Conservation (phyloP, 2,888 invertebrate species). For the Cosmia pyralina region DNA sequence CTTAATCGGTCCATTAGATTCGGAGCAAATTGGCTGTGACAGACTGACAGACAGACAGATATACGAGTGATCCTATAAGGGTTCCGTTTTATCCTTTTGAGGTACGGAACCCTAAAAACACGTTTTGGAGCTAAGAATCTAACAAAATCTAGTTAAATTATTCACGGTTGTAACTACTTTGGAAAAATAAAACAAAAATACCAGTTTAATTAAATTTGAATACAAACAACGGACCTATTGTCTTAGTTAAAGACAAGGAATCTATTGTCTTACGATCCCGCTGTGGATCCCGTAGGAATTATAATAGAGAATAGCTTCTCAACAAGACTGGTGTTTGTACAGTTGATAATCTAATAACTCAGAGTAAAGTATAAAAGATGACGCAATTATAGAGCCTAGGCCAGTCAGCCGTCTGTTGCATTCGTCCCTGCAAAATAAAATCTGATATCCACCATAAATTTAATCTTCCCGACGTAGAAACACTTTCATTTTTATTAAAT, state of each 20-base stretch:
- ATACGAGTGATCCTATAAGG: too few species aligned
- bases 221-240: conserved; percentile 45
- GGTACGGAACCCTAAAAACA: too few species aligned
- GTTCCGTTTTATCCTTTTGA: too few species aligned
- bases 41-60: too few species aligned
- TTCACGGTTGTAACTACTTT: neutral
- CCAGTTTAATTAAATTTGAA: conserved; percentile 49
- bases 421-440: conserved; percentile 29
- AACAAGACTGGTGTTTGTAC: conserved; percentile 15
- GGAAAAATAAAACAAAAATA: conserved; percentile 37
- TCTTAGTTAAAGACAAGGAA: conserved; percentile 37
- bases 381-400: neutral
- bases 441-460: conserved; percentile 41
- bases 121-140: too few species aligned
- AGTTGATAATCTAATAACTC: conserved; percentile 32
- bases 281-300: conserved; percentile 17
- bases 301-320: conserved; percentile 15
- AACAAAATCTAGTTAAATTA: conserved; percentile 20
- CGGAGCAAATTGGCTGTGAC: too few species aligned
- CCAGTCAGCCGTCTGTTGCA: neutral
- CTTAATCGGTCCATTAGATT: too few species aligned
- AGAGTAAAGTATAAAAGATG: conserved; percentile 28
- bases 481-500: conserved; percentile 39
- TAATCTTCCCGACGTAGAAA: conserved; percentile 18
- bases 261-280: conserved; percentile 39